A percentile compares a stretch with the other conserved stretches of the same genome.
Conservation (phyloP, 2,888 invertebrate genomes). For the Branchipolynoe longqiensis region DNA sequence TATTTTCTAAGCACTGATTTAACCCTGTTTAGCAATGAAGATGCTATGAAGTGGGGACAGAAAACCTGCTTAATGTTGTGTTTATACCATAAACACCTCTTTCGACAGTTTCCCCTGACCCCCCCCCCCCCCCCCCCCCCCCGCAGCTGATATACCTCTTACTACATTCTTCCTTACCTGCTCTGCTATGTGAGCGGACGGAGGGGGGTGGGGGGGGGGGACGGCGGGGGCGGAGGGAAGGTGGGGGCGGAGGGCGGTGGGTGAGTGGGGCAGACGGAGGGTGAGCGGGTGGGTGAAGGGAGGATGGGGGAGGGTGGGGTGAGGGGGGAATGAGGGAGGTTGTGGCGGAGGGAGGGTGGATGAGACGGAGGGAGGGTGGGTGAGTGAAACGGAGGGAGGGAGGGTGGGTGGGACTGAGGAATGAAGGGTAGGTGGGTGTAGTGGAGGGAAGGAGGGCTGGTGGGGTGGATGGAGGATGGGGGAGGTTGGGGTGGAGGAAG, state of each 20-base stretch:
- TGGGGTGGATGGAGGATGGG: neutral
- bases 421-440: neutral
- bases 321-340: neutral
- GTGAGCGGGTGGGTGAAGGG: neutral
- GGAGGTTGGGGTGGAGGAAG: neutral
- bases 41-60: no score
- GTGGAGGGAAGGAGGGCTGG: neutral
- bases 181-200: neutral
- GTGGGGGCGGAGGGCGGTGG: neutral
- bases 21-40: no score
- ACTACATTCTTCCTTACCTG: neutral
- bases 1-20: no score
- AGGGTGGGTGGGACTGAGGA: neutral
- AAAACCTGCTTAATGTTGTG: no score
- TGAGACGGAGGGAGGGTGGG: neutral
- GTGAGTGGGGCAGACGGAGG: neutral
- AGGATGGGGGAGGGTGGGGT: neutral
- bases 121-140: no score
- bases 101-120: no score
- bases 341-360: neutral
- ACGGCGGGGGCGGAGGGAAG: no score
- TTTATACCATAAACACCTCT: no score
- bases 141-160: neutral
- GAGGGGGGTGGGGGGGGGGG: neutral
- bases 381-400: neutral